Evolutionary conservation across 30 jellyfish, hydroid and myxozoan species (phyloP).

Genomic region (Sanderia malayensis): DNA sequence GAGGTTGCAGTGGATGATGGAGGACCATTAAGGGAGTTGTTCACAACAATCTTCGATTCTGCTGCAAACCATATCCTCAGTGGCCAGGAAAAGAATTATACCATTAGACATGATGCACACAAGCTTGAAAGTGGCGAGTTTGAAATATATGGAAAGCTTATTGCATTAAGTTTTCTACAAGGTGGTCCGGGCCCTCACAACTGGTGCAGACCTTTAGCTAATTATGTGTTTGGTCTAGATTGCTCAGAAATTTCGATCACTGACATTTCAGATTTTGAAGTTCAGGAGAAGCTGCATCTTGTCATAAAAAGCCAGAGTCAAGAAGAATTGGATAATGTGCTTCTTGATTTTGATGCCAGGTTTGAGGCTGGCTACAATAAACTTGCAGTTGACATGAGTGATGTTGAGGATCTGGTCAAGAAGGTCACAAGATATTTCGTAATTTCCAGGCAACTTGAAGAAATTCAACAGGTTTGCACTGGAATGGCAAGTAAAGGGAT

Average conservation of each 20-base stretch:
- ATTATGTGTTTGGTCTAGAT: slow-evolving; percentile 11
- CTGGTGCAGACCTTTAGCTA: slow-evolving; percentile 30
- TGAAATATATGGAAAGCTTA: slow-evolving; percentile 23
- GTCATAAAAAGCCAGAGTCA: not conserved
- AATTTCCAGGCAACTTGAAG: slow-evolving; percentile 11
- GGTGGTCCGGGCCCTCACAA: slow-evolving; percentile 18
- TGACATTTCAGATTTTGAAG: slow-evolving; percentile 26
- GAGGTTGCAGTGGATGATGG: slow-evolving; percentile 36
- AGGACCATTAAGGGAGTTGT: slow-evolving; percentile 40
- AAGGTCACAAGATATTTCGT: slow-evolving; percentile 3
- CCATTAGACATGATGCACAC: slow-evolving; percentile 21
- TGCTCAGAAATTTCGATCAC: not conserved
- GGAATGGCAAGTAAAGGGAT: slow-evolving; percentile 8
- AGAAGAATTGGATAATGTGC: slow-evolving; percentile 9
- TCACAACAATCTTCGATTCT: not conserved
- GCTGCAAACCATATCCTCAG: slow-evolving; percentile 9
- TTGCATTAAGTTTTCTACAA: slow-evolving; percentile 7
- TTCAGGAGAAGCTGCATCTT: slow-evolving; percentile 13
- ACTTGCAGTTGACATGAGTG: not conserved
- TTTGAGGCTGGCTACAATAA: slow-evolving; percentile 31
- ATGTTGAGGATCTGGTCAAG: slow-evolving; percentile 1
- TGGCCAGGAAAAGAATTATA: slow-evolving; percentile 5
- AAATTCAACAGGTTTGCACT: not conserved
- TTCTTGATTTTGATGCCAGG: slow-evolving; percentile 12
- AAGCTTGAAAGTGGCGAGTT: slow-evolving; percentile 14